A percentile compares a stretch with the other conserved stretches of the same genome.
These are phyloP conservation scores for Ondatra zibethicus DNA, from an alignment of 2,113 vertebrate genomes.

Conservation along the genomic window DNA sequence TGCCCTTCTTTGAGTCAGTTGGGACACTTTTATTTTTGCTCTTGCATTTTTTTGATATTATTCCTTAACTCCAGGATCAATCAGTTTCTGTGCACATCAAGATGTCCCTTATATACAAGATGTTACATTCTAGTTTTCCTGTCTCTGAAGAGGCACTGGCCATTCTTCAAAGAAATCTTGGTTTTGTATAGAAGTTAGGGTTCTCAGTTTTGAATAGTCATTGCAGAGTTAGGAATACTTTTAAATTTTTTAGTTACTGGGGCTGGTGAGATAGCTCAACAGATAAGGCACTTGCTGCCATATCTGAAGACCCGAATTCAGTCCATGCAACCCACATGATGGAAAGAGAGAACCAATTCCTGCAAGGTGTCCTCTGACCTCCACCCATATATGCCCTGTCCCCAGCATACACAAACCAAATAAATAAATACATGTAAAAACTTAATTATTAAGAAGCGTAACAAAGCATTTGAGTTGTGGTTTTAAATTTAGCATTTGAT, in stretches of 20 bases:
- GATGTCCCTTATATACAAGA: background rate
- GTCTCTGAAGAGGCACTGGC: background rate
- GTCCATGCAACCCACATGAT: background rate
- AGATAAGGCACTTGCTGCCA: background rate
- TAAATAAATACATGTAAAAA: background rate
- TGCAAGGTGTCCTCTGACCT: background rate
- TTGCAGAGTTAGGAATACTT: background rate
- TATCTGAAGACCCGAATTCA: background rate
- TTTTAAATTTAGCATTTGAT: constrained; percentile 45
- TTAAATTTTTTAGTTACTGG: background rate
- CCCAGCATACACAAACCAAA: background rate
- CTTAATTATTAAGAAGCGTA: background rate
- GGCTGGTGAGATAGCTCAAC: background rate
- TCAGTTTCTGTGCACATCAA: background rate
- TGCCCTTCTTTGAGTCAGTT: background rate
- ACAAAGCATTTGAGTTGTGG: constrained; percentile 7
- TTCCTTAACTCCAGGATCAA: background rate
- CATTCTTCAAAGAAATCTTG: background rate
- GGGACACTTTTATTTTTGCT: background rate
- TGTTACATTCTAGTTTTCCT: background rate
- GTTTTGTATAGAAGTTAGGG: background rate
- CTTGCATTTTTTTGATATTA: background rate
- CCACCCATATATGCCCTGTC: background rate
- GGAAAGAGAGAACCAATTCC: background rate
- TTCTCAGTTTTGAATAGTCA: background rate